Base-by-base conservation (phyloP, 2,888 invertebrate species). In the Sminthurides aquaticus region DNA sequence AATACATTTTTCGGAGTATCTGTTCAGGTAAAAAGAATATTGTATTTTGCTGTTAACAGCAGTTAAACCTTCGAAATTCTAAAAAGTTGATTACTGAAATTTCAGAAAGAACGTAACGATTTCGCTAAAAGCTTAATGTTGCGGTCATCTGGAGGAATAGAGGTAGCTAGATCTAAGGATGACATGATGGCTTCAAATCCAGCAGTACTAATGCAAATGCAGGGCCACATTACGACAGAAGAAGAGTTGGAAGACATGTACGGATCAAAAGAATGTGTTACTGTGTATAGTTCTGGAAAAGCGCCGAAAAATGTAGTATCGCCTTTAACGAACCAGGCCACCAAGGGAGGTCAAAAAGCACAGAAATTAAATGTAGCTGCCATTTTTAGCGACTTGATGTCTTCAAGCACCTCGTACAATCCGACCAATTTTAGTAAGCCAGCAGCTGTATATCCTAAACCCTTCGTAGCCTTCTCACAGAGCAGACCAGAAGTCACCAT, bases 1-100 rank as follows among this genome's bases (percentile, higher is more conserved):
- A 83, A 85, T 60, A 81, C 84, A 70, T 91, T 91, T 78, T 91
- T 89, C 75, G 85, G 83, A 8, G 52, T 67, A 11, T 63, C 65
- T 11, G 49, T 64, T 15, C 64, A 67, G 57, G 68, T 69, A 49
- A 28, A 20, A 5, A 8, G 54, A 3, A 11, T 43, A 15, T 52
- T 26, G 5, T 20, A 55, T 18, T 11, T 43, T 43, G 8, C 43
- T 43, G 18, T 43, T 43, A 18, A 43, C 43, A 11, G 8, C 11
- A 43, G 18, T 43, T 8, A 43, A 11, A 43, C 43, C 43, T n/a
- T n/a, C n/a, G n/a, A n/a, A n/a, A n/a, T n/a, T n/a, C n/a, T n/a
- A n/a, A n/a, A 43, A 18, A 43, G 43, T 43, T 11, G 11, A 43
- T 11, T 43, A 11, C 43, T 43, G 8, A 8, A 43, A 48, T 48